These are phyloP conservation scores for Melinaea marsaeus DNA, from an alignment of 2,888 invertebrate species.

Conservation along the genomic window DNA sequence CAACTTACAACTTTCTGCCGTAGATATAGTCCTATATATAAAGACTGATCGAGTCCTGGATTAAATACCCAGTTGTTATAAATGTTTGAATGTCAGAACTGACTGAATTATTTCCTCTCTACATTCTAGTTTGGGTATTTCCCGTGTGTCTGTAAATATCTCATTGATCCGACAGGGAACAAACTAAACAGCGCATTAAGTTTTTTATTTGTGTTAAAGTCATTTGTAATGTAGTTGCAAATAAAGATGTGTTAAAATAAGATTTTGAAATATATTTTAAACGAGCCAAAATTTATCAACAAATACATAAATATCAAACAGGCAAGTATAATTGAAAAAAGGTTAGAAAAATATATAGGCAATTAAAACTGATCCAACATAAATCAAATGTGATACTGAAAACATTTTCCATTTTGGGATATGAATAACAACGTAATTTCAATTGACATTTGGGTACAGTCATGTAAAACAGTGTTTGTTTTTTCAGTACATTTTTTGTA, in stretches of 20 bases:
- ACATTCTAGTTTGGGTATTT: no score
- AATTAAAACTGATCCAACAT: neutral
- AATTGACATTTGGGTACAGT: slow-evolving; percentile 26
- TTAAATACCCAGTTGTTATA: neutral
- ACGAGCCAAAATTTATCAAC: neutral
- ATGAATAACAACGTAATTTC: slow-evolving; percentile 24
- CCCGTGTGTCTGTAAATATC: no score
- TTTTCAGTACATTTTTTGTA: no score
- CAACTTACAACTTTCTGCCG: neutral
- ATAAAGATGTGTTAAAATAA: neutral
- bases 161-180: no score
- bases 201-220: neutral
- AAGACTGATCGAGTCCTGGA: neutral
- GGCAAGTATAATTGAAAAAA: neutral
- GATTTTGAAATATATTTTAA: neutral
- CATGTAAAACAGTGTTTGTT: slow-evolving; percentile 23
- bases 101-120: no score
- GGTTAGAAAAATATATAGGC: neutral
- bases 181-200: neutral
- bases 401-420: neutral
- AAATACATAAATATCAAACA: neutral
- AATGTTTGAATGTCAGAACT: neutral
- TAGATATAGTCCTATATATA: neutral
- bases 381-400: slow-evolving; percentile 6
- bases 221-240: no score